Evolutionary conservation across 2,888 invertebrate genomes (phyloP).

Genomic region (Notodromas monacha): DNA sequence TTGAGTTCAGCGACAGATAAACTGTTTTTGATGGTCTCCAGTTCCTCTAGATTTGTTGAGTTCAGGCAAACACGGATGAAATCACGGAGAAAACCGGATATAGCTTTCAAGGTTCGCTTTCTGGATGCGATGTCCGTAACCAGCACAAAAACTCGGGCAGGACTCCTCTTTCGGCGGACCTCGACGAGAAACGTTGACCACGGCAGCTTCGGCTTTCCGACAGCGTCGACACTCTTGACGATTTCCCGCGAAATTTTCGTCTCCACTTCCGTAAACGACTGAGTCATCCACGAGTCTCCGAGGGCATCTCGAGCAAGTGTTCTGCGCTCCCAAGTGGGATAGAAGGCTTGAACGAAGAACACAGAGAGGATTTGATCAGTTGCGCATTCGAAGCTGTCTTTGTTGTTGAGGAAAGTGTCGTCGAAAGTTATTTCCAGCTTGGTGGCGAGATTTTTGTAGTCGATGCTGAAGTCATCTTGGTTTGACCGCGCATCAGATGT

Average conservation of each 20-base stretch:
- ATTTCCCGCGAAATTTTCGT: background rate
- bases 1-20: too few species aligned
- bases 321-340: background rate
- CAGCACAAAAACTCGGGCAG: background rate
- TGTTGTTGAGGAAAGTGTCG: background rate
- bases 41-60: too few species aligned
- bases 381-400: background rate
- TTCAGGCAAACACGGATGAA: too few species aligned
- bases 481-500: too few species aligned
- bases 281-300: background rate
- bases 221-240: background rate
- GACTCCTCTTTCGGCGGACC: slow-evolving; percentile 1
- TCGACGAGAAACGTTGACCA: background rate
- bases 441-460: background rate
- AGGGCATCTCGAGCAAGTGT: background rate
- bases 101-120: slow-evolving; percentile 1
- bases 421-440: slow-evolving; percentile 1
- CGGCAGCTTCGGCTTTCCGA: slow-evolving; percentile 1
- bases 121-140: background rate
- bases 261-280: background rate
- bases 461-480: too few species aligned
- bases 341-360: background rate
- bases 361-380: background rate
- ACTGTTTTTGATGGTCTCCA: too few species aligned
- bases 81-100: background rate